Evolutionary conservation across 1,140 invertebrate species (phyloP), one percentile per base, ranked within the genome.

Genomic region (Bombus fervidus): DNA sequence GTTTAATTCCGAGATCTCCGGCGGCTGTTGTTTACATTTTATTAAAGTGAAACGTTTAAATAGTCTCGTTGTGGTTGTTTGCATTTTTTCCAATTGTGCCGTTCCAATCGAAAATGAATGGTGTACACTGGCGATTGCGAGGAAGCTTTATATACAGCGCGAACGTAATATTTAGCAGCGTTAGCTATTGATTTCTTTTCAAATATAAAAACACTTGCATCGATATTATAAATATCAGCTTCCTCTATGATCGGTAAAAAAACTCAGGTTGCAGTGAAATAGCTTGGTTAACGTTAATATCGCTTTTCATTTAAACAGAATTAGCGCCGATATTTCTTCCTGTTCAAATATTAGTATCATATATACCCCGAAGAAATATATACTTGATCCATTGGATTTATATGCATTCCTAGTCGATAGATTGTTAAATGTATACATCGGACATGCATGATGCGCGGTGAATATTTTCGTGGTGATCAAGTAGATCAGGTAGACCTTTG

Each of bases 401-500:
- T 87, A 84, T 80, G 41, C 57, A 64, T 68, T 66, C 57, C 71
- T 39, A 37, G 47, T 53, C 64, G 53, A 73, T 79, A 47, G 39
- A 3, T 68, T 18, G 77, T 47, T 43, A 53, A 81, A 15, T 3
- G 28, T 43, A 37, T 31, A 12, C 47, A 22, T 53, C 18, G 8
- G 1, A 22, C 18, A 22, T 6, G 18, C 18, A 53, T 0, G 47
- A 18, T 53, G 1, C 47, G 18, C 47, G 18, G 1, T 18, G 75
- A 75, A 82, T 78, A 71, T 79, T 88, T 88, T 78, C 77, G 53
- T 80, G 74, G 43, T 75, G 71, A 86, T 53, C 72, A 86, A 86
- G 81, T 82, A 77, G 75, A 82, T 53, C 43, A 87, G 76, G 81
- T 81, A 77, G 74, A 87, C 71, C 31, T 72, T 41, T 28, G 59